A percentile compares a stretch with the other conserved stretches of the same genome.
Conservation (phyloP, 2,797 vertebrate species). For the Vespertilio murinus region DNA sequence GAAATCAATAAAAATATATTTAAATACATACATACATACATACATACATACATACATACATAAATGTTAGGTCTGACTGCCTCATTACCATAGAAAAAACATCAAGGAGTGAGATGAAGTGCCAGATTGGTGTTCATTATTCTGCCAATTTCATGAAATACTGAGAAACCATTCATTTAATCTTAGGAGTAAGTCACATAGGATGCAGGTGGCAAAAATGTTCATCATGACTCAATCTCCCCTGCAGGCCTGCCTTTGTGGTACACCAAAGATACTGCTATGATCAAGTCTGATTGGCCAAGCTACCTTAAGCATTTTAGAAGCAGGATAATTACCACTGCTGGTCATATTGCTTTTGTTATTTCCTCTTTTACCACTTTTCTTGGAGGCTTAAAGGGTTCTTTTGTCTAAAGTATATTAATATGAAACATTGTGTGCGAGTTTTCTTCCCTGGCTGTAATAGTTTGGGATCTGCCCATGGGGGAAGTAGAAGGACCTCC, state of each 20-base stretch:
- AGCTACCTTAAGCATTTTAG: background rate
- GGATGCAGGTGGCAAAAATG: background rate
- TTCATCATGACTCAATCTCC: background rate
- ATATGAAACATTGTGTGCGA: background rate
- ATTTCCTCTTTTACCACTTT: background rate
- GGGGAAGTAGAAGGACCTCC: background rate
- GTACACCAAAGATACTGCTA: background rate
- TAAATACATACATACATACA: too few species aligned
- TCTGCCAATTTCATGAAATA: background rate
- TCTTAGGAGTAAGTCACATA: background rate
- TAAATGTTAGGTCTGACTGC: background rate
- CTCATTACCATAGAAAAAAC: background rate
- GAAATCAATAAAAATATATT: too few species aligned
- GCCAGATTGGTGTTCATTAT: background rate
- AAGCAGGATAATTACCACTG: background rate
- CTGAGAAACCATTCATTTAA: background rate
- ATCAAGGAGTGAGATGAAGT: background rate
- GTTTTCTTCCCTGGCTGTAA: background rate
- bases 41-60: background rate
- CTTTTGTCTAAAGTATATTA: background rate
- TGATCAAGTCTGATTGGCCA: background rate
- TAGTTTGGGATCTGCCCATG: background rate
- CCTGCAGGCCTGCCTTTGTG: background rate
- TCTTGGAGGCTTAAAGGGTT: background rate
- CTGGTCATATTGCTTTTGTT: background rate